phyloP scores from a whole-genome alignment of 2,797 vertebrate genomes.

The Smutsia gigantea region DNA sequence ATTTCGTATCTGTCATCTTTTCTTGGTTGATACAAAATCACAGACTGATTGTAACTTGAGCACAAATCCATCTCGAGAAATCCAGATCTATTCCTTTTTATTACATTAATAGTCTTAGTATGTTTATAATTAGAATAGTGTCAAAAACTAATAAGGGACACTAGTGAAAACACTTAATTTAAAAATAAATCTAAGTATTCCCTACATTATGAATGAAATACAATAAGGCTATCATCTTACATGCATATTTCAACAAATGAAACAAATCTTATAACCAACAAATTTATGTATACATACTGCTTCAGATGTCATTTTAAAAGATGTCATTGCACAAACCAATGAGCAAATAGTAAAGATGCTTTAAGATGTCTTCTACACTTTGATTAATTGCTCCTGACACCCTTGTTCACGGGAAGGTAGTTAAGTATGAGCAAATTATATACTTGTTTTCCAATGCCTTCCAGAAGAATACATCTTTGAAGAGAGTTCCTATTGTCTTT shows the following conservation, averaged over 20 bases:
- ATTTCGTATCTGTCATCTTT: slow-evolving; percentile 51
- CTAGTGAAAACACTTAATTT: background rate
- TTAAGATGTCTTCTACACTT: background rate
- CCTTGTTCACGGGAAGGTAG: background rate
- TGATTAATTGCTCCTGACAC: background rate
- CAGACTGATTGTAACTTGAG: slow-evolving; percentile 48
- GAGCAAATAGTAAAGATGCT: background rate
- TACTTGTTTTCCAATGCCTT: background rate
- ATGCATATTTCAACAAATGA: background rate
- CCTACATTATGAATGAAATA: background rate
- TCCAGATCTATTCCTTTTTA: background rate
- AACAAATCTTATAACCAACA: background rate
- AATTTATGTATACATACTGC: background rate
- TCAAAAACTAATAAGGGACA: background rate
- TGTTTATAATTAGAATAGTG: background rate
- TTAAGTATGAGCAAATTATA: background rate
- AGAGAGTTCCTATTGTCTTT: background rate
- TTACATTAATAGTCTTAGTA: background rate
- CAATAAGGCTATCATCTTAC: background rate
- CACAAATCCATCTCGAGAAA: background rate
- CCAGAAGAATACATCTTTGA: background rate
- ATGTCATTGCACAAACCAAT: background rate
- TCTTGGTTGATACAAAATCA: slow-evolving; percentile 33
- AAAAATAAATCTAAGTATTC: background rate
- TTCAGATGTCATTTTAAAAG: background rate